A percentile compares a stretch with the other conserved stretches of the same genome.
Evolutionary conservation across 2,797 vertebrate species (phyloP).

Genomic region (Macropodus opercularis): DNA sequence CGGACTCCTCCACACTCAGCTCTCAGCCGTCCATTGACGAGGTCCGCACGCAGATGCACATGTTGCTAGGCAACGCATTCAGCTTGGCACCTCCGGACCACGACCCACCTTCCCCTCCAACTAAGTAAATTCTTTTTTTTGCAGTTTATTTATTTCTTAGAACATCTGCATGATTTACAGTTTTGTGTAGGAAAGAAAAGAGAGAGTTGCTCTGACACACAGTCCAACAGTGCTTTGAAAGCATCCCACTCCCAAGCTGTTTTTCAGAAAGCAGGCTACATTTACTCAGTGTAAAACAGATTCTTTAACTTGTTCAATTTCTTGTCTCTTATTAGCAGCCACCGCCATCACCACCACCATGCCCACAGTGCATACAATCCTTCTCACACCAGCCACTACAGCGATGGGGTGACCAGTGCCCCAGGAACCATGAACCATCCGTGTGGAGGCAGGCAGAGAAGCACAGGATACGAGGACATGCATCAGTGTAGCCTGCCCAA

Average conservation of each 20-base stretch:
- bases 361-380: slow-evolving; percentile 87
- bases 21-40: slow-evolving; percentile 98
- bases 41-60: slow-evolving; percentile 97
- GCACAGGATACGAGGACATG: slow-evolving; percentile 90
- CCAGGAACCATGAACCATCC: slow-evolving; percentile 96
- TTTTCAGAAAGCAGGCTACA: slow-evolving; percentile 21
- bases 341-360: slow-evolving; percentile 80
- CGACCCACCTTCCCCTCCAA: slow-evolving; percentile 82
- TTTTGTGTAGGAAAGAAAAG: slow-evolving; percentile 19
- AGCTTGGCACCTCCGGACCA: slow-evolving; percentile 90
- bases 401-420: slow-evolving; percentile 96
- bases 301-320: slow-evolving; percentile 4
- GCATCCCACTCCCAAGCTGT: slow-evolving; percentile 48
- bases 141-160: slow-evolving; percentile 12
- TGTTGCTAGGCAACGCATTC: slow-evolving; percentile 97
- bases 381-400: slow-evolving; percentile 89
- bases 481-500: slow-evolving; percentile 97
- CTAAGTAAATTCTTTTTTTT: slow-evolving; percentile 61
- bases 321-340: slow-evolving; percentile 47
- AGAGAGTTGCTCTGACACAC: slow-evolving; percentile 25
- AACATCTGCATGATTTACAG: slow-evolving; percentile 42
- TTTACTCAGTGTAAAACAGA: neutral
- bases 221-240: slow-evolving; percentile 13
- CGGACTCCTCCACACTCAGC: slow-evolving; percentile 96
- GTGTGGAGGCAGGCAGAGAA: slow-evolving; percentile 89